phyloP scores from a whole-genome alignment of 2,797 vertebrate genomes.

The Ambastaia sidthimunki region DNA sequence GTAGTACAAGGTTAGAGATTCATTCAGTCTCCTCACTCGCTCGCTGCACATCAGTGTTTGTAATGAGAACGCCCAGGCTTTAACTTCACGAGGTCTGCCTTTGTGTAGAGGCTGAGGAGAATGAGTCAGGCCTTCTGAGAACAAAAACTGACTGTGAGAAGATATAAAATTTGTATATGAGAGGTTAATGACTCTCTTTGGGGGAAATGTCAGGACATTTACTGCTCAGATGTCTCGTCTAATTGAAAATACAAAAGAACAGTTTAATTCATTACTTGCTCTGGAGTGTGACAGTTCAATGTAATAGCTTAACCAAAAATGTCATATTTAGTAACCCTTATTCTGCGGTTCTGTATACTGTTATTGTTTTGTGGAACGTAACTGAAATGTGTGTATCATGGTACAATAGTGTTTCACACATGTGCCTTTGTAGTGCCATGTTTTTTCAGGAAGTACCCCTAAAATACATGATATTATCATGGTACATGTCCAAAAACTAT shows the following conservation, averaged over 20 bases:
- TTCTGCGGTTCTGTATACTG: no score
- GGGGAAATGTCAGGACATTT: slow-evolving; percentile 35
- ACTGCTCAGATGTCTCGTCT: not conserved
- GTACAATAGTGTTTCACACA: no score
- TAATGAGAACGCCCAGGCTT: slow-evolving; percentile 25
- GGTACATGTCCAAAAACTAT: not conserved
- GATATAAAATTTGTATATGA: slow-evolving; percentile 17
- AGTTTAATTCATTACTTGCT: not conserved
- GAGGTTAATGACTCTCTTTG: slow-evolving; percentile 10
- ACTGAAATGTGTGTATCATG: no score
- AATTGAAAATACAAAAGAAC: slow-evolving; percentile 2
- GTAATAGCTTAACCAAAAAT: not conserved
- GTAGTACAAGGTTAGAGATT: slow-evolving; percentile 40
- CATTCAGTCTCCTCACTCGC: slow-evolving; percentile 44
- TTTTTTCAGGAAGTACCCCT: no score
- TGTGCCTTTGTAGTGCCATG: no score
- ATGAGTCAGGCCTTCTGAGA: slow-evolving; percentile 38
- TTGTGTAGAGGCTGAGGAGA: slow-evolving; percentile 8
- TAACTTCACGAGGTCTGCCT: slow-evolving; percentile 8
- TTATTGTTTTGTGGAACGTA: no score
- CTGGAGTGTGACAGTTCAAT: not conserved
- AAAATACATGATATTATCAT: not conserved
- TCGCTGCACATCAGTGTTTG: not conserved
- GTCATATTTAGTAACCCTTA: no score
- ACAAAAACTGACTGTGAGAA: slow-evolving; percentile 20